Evolutionary conservation across 2,797 vertebrate species (phyloP).

Genomic region (Sebastes matsubarae): DNA sequence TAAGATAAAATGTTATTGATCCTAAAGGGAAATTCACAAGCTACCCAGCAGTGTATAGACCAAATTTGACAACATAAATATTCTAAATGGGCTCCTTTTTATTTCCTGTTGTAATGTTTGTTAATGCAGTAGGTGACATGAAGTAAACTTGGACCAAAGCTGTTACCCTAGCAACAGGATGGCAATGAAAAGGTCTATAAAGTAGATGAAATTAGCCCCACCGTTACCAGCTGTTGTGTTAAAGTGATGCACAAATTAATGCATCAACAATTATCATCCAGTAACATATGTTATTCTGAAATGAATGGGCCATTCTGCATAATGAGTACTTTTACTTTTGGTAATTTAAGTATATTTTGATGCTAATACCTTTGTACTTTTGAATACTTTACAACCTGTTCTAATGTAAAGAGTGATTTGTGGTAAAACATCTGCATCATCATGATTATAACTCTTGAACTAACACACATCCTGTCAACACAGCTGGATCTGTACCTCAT

Average conservation of each 20-base stretch:
- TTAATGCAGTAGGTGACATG: too few relatives aligned
- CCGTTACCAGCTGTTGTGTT: not conserved
- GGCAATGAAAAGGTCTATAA: not conserved
- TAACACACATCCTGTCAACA: not conserved
- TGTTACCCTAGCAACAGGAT: too few relatives aligned
- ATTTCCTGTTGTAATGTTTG: too few relatives aligned
- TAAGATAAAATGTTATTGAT: not conserved
- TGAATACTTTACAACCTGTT: too few relatives aligned
- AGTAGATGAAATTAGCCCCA: not conserved
- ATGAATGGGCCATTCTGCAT: not conserved
- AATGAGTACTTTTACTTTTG: not conserved
- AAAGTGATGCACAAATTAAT: not conserved
- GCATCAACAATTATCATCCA: not conserved
- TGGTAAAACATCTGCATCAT: not conserved
- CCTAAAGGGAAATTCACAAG: not conserved
- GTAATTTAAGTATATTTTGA: not conserved
- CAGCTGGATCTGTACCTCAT: constrained; percentile 80
- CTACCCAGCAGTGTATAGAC: not conserved
- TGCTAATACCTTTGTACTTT: not conserved
- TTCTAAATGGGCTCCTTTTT: too few relatives aligned
- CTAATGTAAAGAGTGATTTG: too few relatives aligned
- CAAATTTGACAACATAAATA: too few relatives aligned
- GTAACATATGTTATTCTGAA: not conserved
- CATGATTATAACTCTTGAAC: not conserved
- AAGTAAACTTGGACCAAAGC: too few relatives aligned